Evolutionary conservation across 2,113 vertebrate species (phyloP), one percentile per base, ranked within the genome.

Genomic region (Amblyopsis rosae): DNA sequence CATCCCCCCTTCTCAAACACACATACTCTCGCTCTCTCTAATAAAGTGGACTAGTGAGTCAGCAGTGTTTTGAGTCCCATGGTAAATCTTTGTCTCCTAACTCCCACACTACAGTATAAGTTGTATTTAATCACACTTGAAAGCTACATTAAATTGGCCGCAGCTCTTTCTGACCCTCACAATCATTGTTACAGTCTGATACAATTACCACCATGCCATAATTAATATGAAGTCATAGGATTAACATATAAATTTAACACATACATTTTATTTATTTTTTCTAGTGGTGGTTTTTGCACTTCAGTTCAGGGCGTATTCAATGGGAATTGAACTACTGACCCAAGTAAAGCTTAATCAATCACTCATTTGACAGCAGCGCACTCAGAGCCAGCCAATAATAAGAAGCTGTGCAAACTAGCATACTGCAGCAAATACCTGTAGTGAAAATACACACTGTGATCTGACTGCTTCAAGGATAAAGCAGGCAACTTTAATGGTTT

Each of bases 31-130:
- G 35, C 55, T 72, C 33, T 56, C 26, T 59, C 60, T 73, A 62
- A 80, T 80, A 75, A 76, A 62, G 46, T 56, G 46, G 60, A 41
- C 1, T 69, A 66, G 65, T 82, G 81, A 86, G 65, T 84, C 81
- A 76, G 81, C 83, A 79, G 72, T n/a, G 65, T 63, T 26, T 80
- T 69, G 47, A 56, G 72, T 60, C 59, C 50, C 41, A 41, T 60
- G 9, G 57, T 82, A 75, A 70, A 84, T 81, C 75, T 76, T 41
- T 17, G 6, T 9, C 33, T 53, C 58, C 59, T 54, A 26, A 9
- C 62, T 45, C 57, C 63, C 45, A 12, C 35, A 63, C 60, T 53
- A 56, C 19, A 72, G 26, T 57, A 57, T 32, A 12, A 9, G 65
- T 48, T 51, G 45, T 49, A 47, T 49, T 59, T 16, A 64, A 63